phyloP scores from a whole-genome alignment of 2,888 invertebrate genomes.

The Caenorhabditis sinica region DNA sequence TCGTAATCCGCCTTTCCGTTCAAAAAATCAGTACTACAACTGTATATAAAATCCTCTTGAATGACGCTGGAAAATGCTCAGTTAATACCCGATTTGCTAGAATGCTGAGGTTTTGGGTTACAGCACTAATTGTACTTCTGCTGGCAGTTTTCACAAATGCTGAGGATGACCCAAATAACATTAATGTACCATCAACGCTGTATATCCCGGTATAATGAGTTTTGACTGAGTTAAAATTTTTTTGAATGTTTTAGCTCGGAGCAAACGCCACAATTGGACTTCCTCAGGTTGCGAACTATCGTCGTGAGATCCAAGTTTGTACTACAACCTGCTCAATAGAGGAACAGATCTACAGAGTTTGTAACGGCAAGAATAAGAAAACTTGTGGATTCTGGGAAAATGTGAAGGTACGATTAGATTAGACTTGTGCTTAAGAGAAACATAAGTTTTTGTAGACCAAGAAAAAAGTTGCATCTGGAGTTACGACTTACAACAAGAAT shows the following conservation, averaged over 20 bases:
- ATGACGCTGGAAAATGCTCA: background rate
- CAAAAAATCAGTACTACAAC: background rate
- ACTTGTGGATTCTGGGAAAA: slow-evolving; percentile 31
- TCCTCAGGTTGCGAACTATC: background rate
- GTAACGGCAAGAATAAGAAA: slow-evolving; percentile 35
- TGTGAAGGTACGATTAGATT: background rate
- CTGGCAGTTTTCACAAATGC: background rate
- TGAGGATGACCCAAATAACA: background rate
- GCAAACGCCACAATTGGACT: background rate
- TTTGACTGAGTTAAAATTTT: background rate
- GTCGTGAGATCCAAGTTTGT: background rate
- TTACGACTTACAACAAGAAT: slow-evolving; percentile 13
- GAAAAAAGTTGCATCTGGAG: background rate
- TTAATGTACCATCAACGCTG: background rate
- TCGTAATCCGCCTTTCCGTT: background rate
- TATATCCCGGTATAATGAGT: background rate
- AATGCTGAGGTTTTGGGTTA: background rate
- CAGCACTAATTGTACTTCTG: background rate
- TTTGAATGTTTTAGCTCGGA: background rate
- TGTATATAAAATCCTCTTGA: background rate
- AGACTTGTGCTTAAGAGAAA: too few relatives aligned
- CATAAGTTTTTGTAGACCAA: too few relatives aligned
- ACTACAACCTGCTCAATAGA: background rate
- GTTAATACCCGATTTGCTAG: background rate
- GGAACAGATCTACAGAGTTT: slow-evolving; percentile 25